Percentiles rank a stretch among this genome's conserved stretches.
Conservation (phyloP, 2,797 vertebrate species). For the Mus minutoides region DNA sequence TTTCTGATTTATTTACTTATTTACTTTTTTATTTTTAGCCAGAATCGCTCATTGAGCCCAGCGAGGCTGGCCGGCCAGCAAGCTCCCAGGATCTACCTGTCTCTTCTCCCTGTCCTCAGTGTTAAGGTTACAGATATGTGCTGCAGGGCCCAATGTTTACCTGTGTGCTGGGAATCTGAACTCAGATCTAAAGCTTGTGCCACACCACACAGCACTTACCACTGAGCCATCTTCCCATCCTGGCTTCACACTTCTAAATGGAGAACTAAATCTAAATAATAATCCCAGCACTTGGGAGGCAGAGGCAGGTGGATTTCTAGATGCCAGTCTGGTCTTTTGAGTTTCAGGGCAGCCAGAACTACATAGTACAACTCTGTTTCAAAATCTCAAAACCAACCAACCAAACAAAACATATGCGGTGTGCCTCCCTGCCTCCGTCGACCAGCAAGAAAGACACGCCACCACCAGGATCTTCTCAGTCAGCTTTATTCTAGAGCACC, state of each 20-base stretch:
- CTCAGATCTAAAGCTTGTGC: not conserved
- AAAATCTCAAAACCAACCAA: not conserved
- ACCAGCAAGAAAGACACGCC: too few species aligned
- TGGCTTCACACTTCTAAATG: conserved; percentile 42
- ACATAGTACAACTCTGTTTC: not conserved
- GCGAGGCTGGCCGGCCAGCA: not conserved
- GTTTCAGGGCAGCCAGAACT: not conserved
- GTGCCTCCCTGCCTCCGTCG: too few species aligned
- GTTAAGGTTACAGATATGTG: not conserved
- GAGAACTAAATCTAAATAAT: conserved; percentile 34
- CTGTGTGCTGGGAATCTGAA: not conserved
- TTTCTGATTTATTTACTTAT: not conserved
- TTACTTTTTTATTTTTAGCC: not conserved
- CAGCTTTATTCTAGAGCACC: too few species aligned
- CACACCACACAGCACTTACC: not conserved
- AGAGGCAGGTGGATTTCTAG: not conserved
- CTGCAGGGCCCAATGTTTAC: not conserved
- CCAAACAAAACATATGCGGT: not conserved
- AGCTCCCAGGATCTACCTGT: not conserved
- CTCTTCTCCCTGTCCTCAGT: not conserved
- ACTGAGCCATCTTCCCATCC: not conserved
- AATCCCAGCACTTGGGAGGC: not conserved
- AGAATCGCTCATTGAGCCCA: not conserved
- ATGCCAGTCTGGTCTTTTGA: not conserved
- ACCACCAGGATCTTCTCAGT: too few species aligned